These are phyloP conservation scores for Sternarchorhynchus goeldii DNA, from an alignment of 2,797 vertebrate genomes.

Conservation along the genomic window DNA sequence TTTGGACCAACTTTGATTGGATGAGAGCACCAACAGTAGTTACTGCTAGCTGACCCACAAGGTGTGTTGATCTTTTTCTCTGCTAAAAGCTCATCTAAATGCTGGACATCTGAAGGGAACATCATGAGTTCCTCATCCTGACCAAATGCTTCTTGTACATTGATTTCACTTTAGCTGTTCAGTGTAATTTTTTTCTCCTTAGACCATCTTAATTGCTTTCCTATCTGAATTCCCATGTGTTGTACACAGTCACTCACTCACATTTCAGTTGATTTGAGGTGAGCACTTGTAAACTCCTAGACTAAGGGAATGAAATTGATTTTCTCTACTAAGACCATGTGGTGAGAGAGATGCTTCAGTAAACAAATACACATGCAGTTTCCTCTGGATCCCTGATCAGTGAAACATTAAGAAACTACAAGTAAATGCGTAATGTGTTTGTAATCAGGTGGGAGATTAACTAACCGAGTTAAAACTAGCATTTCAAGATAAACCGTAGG, in stretches of 20 bases:
- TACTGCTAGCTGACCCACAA: conserved; percentile 85
- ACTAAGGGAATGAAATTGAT: conserved; percentile 36
- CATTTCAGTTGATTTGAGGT: conserved; percentile 44
- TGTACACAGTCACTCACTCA: conserved; percentile 12
- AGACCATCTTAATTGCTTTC: conserved; percentile 31
- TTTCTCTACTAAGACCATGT: conserved; percentile 35
- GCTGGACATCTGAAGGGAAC: neutral
- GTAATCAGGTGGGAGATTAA: conserved; percentile 13
- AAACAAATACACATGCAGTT: conserved; percentile 38
- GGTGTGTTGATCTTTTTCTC: conserved; percentile 63
- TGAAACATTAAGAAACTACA: conserved; percentile 4
- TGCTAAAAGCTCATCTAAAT: no score
- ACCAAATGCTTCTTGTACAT: conserved; percentile 62
- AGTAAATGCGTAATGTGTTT: conserved; percentile 34
- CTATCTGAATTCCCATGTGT: conserved; percentile 17
- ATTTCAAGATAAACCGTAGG: no score
- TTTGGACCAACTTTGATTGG: conserved; percentile 90
- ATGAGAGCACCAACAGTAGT: conserved; percentile 76
- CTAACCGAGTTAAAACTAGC: no score
- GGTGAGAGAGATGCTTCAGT: conserved; percentile 21
- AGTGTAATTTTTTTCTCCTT: conserved; percentile 18
- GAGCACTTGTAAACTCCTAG: conserved; percentile 42
- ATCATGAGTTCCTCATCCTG: neutral
- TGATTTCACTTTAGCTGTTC: neutral
- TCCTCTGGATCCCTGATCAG: conserved; percentile 36